Base-by-base conservation (phyloP, 2,113 vertebrate species). In the Ranitomeya variabilis region DNA sequence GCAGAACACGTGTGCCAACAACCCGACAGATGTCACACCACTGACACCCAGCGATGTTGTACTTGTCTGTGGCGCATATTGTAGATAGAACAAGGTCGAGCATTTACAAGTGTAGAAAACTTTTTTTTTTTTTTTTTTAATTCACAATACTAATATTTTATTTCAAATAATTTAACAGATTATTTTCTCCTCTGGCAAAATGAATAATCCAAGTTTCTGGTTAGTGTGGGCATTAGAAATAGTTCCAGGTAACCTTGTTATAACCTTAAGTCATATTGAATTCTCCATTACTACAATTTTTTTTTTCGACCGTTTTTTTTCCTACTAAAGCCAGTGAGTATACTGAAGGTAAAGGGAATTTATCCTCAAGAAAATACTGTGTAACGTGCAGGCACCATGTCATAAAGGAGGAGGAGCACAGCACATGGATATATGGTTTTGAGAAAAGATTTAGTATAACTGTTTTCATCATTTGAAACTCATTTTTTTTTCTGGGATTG, bases 21-120 rank as follows among this genome's bases (percentile, higher is more conserved):
- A 55, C 69, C 45, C 66, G 82, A 83, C 82, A 83, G 82, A 64
- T 69, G 64, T 71, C 82, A 83, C 51, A 54, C 82, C 31, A 0
- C 45, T 69, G 45, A 83, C 82, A 74, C 67, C 51, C n/a, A 57
- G 13, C 11, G n/a, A 82, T 45, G 26, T 21, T 82, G 10, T 4
- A 37, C 26, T 15, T 16, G 37, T 64, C 80, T 66, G 18, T 60
- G 7, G 10, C 21, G 11, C 26, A 83, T 11, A 45, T 0, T 67
- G 6, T 9, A 2, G 4, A 12, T 6, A 12, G 23, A 12, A 55
- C 54, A 15, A 23, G 52, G 14, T 57, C 23, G 21, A 71, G 31
- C 23, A 16, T 2, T 45, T 74, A 16, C 71, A 74, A 7, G 15
- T 66, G 8, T 6, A 1, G 12, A 57, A 57, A 57, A 55, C 54